Evolutionary conservation across 2,888 invertebrate genomes (phyloP).

Genomic region (Hartigia nigra): DNA sequence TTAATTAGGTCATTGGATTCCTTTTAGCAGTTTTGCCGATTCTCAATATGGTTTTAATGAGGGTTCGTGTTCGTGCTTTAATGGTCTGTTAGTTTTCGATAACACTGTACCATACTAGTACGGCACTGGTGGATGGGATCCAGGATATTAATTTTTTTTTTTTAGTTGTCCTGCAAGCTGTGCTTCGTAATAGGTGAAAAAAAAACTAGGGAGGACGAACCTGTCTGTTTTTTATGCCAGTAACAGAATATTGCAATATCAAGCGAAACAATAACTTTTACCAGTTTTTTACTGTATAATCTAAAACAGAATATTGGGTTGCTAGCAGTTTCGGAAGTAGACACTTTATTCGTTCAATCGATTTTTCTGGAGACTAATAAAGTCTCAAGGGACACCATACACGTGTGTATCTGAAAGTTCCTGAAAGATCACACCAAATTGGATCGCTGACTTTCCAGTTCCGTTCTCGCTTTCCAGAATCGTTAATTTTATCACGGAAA

Average conservation of each 20-base stretch:
- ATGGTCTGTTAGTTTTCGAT: neutral
- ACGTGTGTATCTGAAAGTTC: neutral
- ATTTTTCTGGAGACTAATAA: neutral
- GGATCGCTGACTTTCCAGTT: neutral
- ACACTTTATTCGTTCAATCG: neutral
- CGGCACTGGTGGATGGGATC: neutral
- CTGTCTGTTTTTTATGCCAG: neutral
- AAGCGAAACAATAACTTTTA: neutral
- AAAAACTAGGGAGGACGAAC: too few relatives aligned
- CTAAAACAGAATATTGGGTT: neutral
- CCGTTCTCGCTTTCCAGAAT: neutral
- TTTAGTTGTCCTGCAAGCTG: neutral
- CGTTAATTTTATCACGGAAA: too few relatives aligned
- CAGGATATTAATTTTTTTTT: neutral
- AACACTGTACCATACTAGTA: neutral
- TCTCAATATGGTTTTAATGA: neutral
- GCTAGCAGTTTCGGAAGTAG: neutral
- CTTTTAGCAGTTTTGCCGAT: neutral
- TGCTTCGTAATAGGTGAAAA: too few relatives aligned
- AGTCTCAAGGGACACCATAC: neutral
- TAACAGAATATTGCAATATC: neutral
- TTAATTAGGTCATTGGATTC: neutral
- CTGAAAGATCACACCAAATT: neutral
- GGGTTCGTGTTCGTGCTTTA: neutral
- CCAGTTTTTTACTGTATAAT: neutral